Evolutionary conservation across 2,888 invertebrate species (phyloP), one percentile per base, ranked within the genome.

Genomic region (Pocota personata): DNA sequence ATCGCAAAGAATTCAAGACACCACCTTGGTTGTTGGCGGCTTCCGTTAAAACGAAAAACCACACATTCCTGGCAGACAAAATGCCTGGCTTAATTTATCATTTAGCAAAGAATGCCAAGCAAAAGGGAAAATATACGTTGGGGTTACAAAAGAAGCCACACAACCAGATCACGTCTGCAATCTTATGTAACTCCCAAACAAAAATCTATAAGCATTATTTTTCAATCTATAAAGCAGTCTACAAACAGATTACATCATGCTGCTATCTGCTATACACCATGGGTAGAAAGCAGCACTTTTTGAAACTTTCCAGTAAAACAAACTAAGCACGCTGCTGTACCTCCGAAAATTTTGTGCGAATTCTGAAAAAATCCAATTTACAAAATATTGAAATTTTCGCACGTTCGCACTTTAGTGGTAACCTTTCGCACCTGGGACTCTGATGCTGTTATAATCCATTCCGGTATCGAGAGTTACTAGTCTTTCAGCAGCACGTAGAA

Each of bases 381-480:
- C 66, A 48, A 82, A 86, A 86, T 86, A 86, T 86, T 86, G 86
- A 86, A 86, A 86, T 86, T 86, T 86, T 77, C 76, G 86, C 86
- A 86, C 86, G 86, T 86, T 86, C 82, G 82, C 86, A 86, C 86
- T 82, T 82, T 86, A 72, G 82, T 86, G 72, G 76, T 72, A 86
- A 82, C 86, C 86, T 86, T 60, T 82, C 58, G 72, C 86, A 86
- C 86, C 86, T 86, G 86, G 82, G 86, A 86, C 86, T 72, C 76
- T 82, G 76, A 82, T 72, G 71, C 72, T 55, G 72, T 77, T 76
- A 82, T 82, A 82, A 82, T 82, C 64, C 76, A 82, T 82, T 55
- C 27, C 43, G 16, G 14, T n/a, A 14, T 37, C 35, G 48, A 50
- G 50, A 67, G 43, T 43, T 60, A 60, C 58, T 32, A 60, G 27